These are phyloP conservation scores for Escarpia spicata DNA, from an alignment of 2,888 invertebrate genomes.

Conservation along the genomic window DNA sequence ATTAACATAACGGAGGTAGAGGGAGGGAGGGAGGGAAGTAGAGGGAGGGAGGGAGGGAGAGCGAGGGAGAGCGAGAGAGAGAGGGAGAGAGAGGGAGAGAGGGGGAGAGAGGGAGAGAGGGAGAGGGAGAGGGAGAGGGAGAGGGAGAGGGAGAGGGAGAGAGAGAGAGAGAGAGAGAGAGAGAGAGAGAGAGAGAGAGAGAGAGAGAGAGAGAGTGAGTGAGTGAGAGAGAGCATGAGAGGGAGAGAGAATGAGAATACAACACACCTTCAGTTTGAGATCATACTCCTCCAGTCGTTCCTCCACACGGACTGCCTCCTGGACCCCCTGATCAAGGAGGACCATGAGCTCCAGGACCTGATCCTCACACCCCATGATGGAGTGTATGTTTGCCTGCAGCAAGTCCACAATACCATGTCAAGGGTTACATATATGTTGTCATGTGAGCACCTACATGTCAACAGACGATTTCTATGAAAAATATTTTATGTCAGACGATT, in stretches of 20 bases:
- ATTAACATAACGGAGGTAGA: too few species aligned
- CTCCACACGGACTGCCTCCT: slow-evolving; percentile 58
- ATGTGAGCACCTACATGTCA: neutral
- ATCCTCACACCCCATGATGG: slow-evolving; percentile 88
- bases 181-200: too few species aligned
- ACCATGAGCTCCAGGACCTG: slow-evolving; percentile 77
- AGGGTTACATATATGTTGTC: neutral
- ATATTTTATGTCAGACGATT: too few species aligned
- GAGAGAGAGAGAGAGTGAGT: neutral
- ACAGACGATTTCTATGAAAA: too few species aligned
- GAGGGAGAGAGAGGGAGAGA: neutral
- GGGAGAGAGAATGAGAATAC: neutral
- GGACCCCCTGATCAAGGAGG: slow-evolving; percentile 80
- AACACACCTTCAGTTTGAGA: slow-evolving; percentile 64
- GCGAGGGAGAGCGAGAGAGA: too few species aligned
- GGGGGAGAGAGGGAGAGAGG: too few species aligned
- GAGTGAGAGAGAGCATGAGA: neutral
- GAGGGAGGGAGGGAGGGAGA: too few species aligned
- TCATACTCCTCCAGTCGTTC: slow-evolving; percentile 80
- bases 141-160: too few species aligned
- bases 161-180: neutral
- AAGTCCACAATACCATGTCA: slow-evolving; percentile 28
- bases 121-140: too few species aligned
- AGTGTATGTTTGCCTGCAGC: slow-evolving; percentile 84
- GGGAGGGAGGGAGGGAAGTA: too few species aligned